Evolutionary conservation across 2,113 vertebrate genomes (phyloP).

Genomic region (Falcunculus frontatus): DNA sequence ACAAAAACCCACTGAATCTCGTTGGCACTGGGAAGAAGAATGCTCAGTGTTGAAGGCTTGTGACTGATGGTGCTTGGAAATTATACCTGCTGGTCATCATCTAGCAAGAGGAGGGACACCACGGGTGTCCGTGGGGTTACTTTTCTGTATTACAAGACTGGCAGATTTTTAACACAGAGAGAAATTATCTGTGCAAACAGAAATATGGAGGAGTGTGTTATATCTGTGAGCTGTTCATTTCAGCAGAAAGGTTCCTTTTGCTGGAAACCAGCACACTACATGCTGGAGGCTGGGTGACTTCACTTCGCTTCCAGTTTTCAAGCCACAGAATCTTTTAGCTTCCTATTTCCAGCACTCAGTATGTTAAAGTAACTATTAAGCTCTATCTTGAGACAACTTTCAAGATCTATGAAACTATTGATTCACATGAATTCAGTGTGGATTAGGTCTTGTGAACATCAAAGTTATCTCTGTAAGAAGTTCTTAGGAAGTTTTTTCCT

Average conservation of each 20-base stretch:
- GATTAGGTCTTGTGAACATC: not conserved
- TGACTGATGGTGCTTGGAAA: not conserved
- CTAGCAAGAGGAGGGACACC: not conserved
- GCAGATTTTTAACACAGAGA: not conserved
- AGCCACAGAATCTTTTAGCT: not conserved
- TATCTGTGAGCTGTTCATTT: not conserved
- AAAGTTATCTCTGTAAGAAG: not conserved
- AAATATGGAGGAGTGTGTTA: fast-evolving
- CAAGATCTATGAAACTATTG: not conserved
- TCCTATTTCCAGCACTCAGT: not conserved
- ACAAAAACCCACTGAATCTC: not conserved
- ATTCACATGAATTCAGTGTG: not conserved
- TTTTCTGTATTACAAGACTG: not conserved
- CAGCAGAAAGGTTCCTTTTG: not conserved
- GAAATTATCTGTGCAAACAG: not conserved
- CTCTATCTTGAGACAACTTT: not conserved
- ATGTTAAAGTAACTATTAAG: not conserved
- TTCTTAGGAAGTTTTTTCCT: not conserved
- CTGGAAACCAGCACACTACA: not conserved
- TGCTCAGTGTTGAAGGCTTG: not conserved
- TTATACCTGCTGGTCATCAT: not conserved
- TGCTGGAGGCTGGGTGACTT: not conserved
- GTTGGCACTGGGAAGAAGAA: not conserved
- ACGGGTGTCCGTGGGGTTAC: not conserved
- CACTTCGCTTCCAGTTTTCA: not conserved